Base-by-base conservation (phyloP, 2,113 vertebrate genomes). In the Oryzias javanicus region DNA sequence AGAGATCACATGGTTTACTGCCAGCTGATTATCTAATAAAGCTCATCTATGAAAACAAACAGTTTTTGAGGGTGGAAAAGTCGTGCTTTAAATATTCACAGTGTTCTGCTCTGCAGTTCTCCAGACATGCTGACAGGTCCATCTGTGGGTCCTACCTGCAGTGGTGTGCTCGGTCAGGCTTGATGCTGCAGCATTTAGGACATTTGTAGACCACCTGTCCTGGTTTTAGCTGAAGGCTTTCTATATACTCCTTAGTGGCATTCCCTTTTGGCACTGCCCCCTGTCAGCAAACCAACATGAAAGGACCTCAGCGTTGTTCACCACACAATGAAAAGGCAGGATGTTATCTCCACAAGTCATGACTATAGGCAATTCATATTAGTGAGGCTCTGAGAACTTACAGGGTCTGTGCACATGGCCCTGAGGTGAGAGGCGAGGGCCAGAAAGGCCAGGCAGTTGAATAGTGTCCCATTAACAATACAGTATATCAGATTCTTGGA, bases 161-260 rank as follows among this genome's bases (percentile, higher is more conserved):
- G 90, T 98, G 97, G 86, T 99, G 97, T 50, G 97, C 97, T 83
- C 97, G 88, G 86, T 99, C 97, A 0, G 97, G 97, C 81, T 99
- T 99, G 89, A 99, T 99, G 90, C 97, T 98, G 91, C 96, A 96
- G 89, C 97, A 99, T 67, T 99, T 99, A 72, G 97, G 96, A 85
- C 97, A 99, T 86, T 99, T 99, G 90, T 98, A 99, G 69, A 99
- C 95, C 86, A 99, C 97, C 84, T 99, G 96, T 42, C 97, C 97
- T 0, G 97, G 97, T 83, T 98, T 98, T 68, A 99, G 84, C 87
- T 98, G 96, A 75, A 99, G 92, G 85, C 97, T 99, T 87, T 99
- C 97, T 2, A 99, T 98, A 89, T 97, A 98, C 77, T 98, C 97
- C 85, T 97, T 98, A 17, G 97, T 99, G 72, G 97, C 97, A 3